Conservation (phyloP, 2,113 vertebrate genomes). For the Psophia crepitans region DNA sequence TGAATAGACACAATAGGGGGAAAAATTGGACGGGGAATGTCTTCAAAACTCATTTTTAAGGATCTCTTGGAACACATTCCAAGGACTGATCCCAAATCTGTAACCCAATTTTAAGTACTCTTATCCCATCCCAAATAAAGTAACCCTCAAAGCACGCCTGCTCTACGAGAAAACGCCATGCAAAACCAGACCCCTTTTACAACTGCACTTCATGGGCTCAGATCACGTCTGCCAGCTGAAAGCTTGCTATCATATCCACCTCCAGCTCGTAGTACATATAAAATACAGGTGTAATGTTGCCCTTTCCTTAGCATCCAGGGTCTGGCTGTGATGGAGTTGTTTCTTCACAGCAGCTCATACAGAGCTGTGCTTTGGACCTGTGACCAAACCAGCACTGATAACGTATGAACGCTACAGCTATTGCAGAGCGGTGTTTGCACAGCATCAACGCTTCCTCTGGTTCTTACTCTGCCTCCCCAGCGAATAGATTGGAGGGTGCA, state of each 20-base stretch:
- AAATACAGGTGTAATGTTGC: neutral
- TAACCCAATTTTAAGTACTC: neutral
- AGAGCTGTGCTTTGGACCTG: neutral
- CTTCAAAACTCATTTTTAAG: neutral
- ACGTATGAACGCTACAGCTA: neutral
- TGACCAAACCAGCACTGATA: neutral
- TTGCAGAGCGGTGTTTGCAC: neutral
- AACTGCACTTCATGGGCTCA: neutral
- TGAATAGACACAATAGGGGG: neutral
- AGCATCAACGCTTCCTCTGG: neutral
- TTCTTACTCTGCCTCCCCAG: neutral
- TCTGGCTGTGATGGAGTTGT: neutral
- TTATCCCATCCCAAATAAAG: neutral
- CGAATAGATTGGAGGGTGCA: accelerated
- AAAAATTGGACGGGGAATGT: neutral
- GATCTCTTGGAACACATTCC: neutral
- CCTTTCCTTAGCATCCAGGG: neutral
- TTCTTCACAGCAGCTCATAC: neutral
- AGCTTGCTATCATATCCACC: neutral
- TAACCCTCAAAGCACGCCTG: neutral
- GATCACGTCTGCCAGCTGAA: neutral
- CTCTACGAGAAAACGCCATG: neutral
- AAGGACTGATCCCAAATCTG: neutral
- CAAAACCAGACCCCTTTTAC: neutral
- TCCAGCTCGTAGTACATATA: neutral